Evolutionary conservation across 23 tunicate species (phyloP), one percentile per base, ranked within the genome.

Genomic region (Trididemnum clinides): DNA sequence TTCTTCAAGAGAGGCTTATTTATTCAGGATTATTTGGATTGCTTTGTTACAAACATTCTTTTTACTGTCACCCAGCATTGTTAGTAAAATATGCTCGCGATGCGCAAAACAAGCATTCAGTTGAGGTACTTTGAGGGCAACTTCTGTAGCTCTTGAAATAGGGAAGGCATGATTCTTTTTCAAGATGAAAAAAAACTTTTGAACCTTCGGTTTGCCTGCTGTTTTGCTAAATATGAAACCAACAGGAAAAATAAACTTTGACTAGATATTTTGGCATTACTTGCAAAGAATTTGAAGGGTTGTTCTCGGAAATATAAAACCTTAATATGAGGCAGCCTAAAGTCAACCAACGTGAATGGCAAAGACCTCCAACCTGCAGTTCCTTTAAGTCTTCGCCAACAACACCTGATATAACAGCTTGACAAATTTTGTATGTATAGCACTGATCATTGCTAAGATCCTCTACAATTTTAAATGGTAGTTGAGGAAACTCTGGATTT

Each of bases 261-360:
- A 33, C 23, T 44, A 5, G 72, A 76, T 7, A 27, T 4, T 34
- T 25, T 21, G 28, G 21, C 31, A 76, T 5, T 12, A 22, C 26
- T 25, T 18, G 20, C 51, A 36, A 76, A 39, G 51, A 23, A 22
- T 19, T 20, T 22, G 25, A 62, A 19, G 69, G 26, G 27, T 18
- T 62, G 23, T n/a, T 4, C 27, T 69, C 37, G 38, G 75, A 69
- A 6, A 69, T 37, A 69, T 69, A 69, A 69, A 28, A 31, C 3
- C 75, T 10, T 5, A 69, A n/a, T 27, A 69, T 69, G n/a, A 35
- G 75, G 29, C 84, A 79, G 33, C 34, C 84, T 26, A 79, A 31
- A 2, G 84, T 79, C 20, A 79, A 25, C 84, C 84, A 79, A 2
- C 84, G 10, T 49, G 84, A 62, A 29, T 79, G 84, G 39, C 30